Percentiles rank a stretch among this genome's conserved stretches.
phyloP scores from a whole-genome alignment of 2,113 vertebrate genomes.

The Ammospiza nelsoni region DNA sequence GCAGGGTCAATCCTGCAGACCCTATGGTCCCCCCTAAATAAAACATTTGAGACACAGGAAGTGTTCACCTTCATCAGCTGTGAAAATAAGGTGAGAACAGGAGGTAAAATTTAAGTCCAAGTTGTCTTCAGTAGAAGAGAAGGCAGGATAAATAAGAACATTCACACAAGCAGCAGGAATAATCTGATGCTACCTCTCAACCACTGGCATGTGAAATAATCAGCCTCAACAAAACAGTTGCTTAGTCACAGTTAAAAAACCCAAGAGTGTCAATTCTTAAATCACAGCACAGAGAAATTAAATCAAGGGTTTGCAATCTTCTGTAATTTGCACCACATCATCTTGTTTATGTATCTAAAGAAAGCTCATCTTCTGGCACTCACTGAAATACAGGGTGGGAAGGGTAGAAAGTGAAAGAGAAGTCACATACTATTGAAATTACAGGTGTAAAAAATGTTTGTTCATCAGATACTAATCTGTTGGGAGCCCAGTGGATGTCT shows the following conservation, averaged over 20 bases:
- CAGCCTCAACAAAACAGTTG: background rate
- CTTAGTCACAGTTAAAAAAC: background rate
- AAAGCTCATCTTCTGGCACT: slow-evolving; percentile 11
- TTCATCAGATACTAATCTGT: slow-evolving; percentile 54
- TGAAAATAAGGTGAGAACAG: background rate
- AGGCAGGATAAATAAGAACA: background rate
- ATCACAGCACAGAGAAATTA: background rate
- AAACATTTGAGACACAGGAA: background rate
- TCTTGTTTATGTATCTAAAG: slow-evolving; percentile 27
- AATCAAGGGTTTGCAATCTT: background rate
- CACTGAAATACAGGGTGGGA: background rate
- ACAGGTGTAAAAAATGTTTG: slow-evolving; percentile 24
- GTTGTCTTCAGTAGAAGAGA: background rate
- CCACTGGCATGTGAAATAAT: background rate
- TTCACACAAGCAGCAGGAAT: background rate
- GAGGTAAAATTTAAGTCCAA: background rate
- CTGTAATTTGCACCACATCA: background rate
- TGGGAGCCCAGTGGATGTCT: background rate
- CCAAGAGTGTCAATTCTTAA: background rate
- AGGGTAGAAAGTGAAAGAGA: slow-evolving; percentile 10
- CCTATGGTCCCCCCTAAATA: background rate
- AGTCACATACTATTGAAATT: slow-evolving; percentile 2
- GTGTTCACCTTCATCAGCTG: background rate
- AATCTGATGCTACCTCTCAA: background rate
- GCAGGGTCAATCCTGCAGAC: background rate